phyloP scores from a whole-genome alignment of 2,113 vertebrate species.

The Carassius carassius region DNA sequence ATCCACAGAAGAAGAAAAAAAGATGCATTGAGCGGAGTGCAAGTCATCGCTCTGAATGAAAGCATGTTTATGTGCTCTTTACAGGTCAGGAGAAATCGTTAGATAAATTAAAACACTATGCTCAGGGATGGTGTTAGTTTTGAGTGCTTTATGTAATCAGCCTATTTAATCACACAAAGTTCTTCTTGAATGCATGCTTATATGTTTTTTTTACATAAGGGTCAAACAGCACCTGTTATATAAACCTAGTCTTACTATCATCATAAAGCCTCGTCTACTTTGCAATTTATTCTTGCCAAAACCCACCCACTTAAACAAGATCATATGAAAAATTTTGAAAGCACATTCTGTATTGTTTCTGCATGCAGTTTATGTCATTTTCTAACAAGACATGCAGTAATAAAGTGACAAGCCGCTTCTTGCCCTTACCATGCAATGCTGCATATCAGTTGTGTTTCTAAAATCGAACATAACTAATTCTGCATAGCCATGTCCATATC shows the following conservation, averaged over 20 bases:
- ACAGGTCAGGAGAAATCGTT: constrained; percentile 6
- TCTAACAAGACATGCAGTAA: background rate
- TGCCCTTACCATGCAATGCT: background rate
- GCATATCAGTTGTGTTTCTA: background rate
- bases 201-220: background rate
- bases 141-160: constrained; percentile 23
- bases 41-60: background rate
- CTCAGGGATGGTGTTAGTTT: background rate
- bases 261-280: background rate
- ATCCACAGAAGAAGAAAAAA: constrained; percentile 50
- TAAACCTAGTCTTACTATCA: constrained; percentile 2
- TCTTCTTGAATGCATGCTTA: constrained; percentile 5
- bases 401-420: background rate
- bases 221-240: constrained; percentile 20
- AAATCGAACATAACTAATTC: background rate
- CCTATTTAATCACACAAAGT: background rate
- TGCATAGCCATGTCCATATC: background rate
- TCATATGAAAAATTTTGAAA: background rate
- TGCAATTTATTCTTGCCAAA: constrained; percentile 1
- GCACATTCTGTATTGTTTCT: background rate
- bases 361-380: background rate
- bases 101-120: constrained; percentile 10
- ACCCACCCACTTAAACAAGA: constrained; percentile 28
- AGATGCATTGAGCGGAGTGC: constrained; percentile 58
- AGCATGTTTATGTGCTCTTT: constrained; percentile 1